Percentiles rank a stretch among this genome's conserved stretches.
phyloP scores from a whole-genome alignment of 1,140 invertebrate genomes.

The Trachymyrmex septentrionalis region DNA sequence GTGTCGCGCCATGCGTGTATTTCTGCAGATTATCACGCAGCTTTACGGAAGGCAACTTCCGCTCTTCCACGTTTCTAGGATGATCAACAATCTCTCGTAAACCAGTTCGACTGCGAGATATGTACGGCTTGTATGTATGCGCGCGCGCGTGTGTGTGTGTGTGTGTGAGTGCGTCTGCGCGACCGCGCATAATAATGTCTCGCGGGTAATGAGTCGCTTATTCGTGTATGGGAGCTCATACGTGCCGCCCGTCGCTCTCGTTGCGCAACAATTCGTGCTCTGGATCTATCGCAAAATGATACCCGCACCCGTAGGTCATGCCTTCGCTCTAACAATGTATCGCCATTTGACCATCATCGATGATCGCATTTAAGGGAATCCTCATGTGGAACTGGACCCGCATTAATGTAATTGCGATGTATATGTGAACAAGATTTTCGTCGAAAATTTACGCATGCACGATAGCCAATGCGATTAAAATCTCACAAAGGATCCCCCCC shows the following conservation, averaged over 20 bases:
- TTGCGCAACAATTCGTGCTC: constrained; percentile 41
- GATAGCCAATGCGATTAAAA: neutral
- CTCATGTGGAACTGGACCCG: constrained; percentile 11
- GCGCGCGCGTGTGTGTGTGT: too few species aligned
- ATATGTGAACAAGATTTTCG: neutral
- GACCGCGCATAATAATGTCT: constrained; percentile 33
- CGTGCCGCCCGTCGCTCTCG: constrained; percentile 37
- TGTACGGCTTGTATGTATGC: neutral
- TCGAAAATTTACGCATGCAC: neutral
- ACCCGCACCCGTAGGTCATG: constrained; percentile 30
- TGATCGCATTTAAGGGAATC: constrained; percentile 57
- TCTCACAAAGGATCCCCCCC: too few species aligned
- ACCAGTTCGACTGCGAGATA: constrained; percentile 37
- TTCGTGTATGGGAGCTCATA: neutral
- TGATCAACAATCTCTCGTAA: constrained; percentile 48
- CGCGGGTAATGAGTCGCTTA: constrained; percentile 47
- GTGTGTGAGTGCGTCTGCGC: neutral
- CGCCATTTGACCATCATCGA: constrained; percentile 34
- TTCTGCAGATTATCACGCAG: constrained; percentile 42
- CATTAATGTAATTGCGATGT: constrained; percentile 18
- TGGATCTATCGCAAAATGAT: constrained; percentile 40
- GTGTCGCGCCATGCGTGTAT: neutral
- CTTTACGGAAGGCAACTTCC: constrained; percentile 55
- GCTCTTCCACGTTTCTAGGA: constrained; percentile 36
- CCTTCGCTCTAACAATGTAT: constrained; percentile 26